Evolutionary conservation across 2,888 invertebrate species (phyloP), one percentile per base, ranked within the genome.

Genomic region (Phortica okadai): DNA sequence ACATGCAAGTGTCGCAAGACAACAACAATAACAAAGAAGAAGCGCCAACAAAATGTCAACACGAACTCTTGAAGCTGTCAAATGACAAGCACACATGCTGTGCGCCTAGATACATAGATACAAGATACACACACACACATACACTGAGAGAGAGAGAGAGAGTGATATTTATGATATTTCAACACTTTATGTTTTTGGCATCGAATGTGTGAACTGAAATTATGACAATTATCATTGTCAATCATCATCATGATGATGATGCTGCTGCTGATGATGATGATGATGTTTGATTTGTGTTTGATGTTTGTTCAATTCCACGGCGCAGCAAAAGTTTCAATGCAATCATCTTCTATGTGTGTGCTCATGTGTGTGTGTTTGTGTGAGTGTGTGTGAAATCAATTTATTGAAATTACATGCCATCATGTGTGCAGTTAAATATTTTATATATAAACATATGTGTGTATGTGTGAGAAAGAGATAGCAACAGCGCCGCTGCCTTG

Each of bases 351-450:
- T 64, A 50, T 50, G 50, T 50, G 50, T 6, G 50, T 50, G 50
- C 1, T 45, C 45, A 21, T 50, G 10, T 50, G 50, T 50, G 50
- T 50, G 50, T 50, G 50, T 14, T 3, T 50, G 6, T 50, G 50
- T 50, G 50, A 3, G 50, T 14, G 82, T 83, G 84, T 87, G 85
- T 87, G 86, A 86, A 85, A 85, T 85, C 85, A 85, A 85, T 85
- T 85, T 85, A 88, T 85, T 82, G 76, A 84, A 87, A 85, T 87
- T 83, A 79, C 50, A 50, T 50, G 50, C 50, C 50, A 50, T 50
- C 50, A 14, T 50, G 50, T 50, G 50, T 33, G 33, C 33, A 33
- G 33, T 50, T 50, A 50, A 50, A 50, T 50, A 50, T 50, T 50
- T 50, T 14, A 50, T 50, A 50, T 50, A 50, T 50, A 14, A 80